phyloP scores from a whole-genome alignment of 2,797 vertebrate genomes.

The Gymnoscopelus microlampas region DNA sequence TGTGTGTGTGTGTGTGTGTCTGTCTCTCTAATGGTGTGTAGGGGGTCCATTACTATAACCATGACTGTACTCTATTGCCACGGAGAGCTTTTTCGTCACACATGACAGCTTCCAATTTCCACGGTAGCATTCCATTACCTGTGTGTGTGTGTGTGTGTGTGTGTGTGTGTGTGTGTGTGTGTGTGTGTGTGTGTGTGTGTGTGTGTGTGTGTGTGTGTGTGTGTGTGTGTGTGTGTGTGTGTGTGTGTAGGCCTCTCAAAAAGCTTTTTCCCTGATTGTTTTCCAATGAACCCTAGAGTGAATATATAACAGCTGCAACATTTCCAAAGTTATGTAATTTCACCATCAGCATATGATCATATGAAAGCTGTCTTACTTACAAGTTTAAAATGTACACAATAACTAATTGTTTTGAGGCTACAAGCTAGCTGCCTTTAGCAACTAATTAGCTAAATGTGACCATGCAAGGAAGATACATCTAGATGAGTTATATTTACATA shows the following conservation, averaged over 20 bases:
- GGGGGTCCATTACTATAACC: slow-evolving; percentile 32
- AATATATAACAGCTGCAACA: neutral
- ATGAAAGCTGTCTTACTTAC: neutral
- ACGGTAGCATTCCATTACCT: slow-evolving; percentile 30
- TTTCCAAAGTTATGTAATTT: neutral
- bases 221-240: slow-evolving; percentile 1
- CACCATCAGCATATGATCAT: neutral
- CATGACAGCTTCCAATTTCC: neutral
- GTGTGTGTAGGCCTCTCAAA: neutral
- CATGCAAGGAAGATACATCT: neutral
- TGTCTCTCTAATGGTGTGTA: too few relatives aligned
- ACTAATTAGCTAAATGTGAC: too few relatives aligned
- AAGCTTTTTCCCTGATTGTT: slow-evolving; percentile 25
- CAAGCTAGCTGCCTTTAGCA: too few relatives aligned
- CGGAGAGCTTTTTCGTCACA: neutral
- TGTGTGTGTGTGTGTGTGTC: too few relatives aligned
- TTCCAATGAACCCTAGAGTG: neutral
- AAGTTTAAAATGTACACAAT: neutral
- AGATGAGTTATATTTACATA: neutral
- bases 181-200: slow-evolving; percentile 14
- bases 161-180: slow-evolving; percentile 1
- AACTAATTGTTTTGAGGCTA: too few relatives aligned
- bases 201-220: slow-evolving; percentile 1
- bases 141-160: slow-evolving; percentile 8
- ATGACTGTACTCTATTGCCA: slow-evolving; percentile 24